These are phyloP conservation scores for Colletes latitarsis DNA, from an alignment of 1,140 invertebrate species.

Conservation along the genomic window DNA sequence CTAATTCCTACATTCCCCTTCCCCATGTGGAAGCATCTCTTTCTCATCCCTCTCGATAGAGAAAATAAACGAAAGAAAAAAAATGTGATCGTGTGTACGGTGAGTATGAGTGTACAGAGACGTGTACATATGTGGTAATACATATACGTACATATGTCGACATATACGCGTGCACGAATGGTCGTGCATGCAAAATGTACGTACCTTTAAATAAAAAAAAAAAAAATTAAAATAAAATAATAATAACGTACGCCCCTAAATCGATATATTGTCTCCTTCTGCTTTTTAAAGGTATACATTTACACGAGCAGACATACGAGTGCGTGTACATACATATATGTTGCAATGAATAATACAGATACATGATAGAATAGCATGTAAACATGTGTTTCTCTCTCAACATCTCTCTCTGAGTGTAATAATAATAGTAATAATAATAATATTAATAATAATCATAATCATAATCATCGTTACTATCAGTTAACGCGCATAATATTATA, in stretches of 20 bases:
- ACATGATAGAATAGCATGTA: conserved; percentile 60
- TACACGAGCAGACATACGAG: conserved; percentile 69
- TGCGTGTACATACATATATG: conserved; percentile 69
- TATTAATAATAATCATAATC: conserved; percentile 56
- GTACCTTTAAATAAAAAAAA: conserved; percentile 49
- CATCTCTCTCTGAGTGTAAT: conserved; percentile 39
- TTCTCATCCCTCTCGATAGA: neutral
- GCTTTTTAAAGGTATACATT: conserved; percentile 66
- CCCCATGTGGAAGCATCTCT: neutral
- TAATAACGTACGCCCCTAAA: conserved; percentile 54
- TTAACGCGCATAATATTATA: conserved; percentile 53
- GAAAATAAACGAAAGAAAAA: conserved; percentile 55
- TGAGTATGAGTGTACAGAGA: conserved; percentile 36
- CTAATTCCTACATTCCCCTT: neutral
- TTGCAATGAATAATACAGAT: conserved; percentile 65
- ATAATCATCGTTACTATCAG: conserved; percentile 43
- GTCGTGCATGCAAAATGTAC: conserved; percentile 49
- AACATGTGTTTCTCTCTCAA: conserved; percentile 50
- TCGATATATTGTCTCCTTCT: conserved; percentile 47
- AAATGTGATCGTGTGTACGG: conserved; percentile 40
- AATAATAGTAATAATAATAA: conserved; percentile 36
- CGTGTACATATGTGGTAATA: conserved; percentile 65
- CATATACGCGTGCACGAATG: conserved; percentile 61
- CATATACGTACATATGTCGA: conserved; percentile 64
- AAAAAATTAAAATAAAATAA: conserved; percentile 22